These are phyloP conservation scores for Drosophila infuscata DNA, from an alignment of 2,888 invertebrate species.

Conservation along the genomic window DNA sequence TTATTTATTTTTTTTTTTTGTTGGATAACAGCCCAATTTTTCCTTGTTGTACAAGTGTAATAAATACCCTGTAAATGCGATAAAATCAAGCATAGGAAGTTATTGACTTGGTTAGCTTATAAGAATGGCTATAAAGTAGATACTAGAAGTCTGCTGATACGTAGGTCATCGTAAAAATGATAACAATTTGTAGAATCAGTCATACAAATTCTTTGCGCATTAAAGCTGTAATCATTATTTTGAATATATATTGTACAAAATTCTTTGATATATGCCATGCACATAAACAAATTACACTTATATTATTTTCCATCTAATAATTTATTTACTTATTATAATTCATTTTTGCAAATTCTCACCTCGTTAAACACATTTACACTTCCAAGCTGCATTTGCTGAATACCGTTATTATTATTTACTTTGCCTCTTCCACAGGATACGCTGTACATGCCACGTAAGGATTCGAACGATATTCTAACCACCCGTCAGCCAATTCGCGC, in stretches of 20 bases:
- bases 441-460: slow-evolving; percentile 76
- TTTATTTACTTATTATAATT: too few species aligned
- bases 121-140: too few species aligned
- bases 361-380: not conserved
- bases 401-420: not conserved
- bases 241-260: too few species aligned
- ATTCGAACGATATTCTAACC: slow-evolving; percentile 76
- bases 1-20: slow-evolving; percentile 2
- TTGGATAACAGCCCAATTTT: slow-evolving; percentile 11
- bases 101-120: not conserved
- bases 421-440: slow-evolving; percentile 62
- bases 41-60: not conserved
- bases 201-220: not conserved
- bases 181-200: not conserved
- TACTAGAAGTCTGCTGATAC: not conserved
- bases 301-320: not conserved
- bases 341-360: not conserved
- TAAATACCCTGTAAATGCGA: not conserved
- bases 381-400: not conserved
- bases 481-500: slow-evolving; percentile 80
- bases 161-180: not conserved
- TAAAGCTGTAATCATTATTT: not conserved
- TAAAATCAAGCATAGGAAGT: too few species aligned
- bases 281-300: not conserved
- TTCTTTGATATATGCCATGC: not conserved